phyloP scores from a whole-genome alignment of 2,888 invertebrate genomes.

The Taphrorychus bicolor region DNA sequence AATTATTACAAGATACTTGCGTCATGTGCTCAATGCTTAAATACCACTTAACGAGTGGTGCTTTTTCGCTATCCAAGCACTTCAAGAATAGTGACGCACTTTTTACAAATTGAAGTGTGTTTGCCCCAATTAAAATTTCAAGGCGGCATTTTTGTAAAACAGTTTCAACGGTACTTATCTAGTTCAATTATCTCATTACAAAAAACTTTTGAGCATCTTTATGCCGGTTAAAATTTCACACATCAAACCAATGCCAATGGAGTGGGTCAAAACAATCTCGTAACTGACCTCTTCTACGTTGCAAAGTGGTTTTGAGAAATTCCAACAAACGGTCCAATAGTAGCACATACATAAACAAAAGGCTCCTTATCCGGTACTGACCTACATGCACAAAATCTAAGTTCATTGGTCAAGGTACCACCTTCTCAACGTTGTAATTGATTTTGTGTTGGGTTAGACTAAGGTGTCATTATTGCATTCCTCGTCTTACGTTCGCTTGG shows the following conservation, averaged over 20 bases:
- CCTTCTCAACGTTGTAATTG: neutral
- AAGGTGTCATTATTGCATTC: neutral
- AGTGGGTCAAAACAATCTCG: neutral
- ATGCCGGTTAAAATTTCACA: neutral
- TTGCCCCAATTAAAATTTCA: neutral
- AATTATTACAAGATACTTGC: neutral
- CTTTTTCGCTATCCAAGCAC: neutral
- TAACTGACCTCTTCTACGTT: neutral
- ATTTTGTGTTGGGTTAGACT: neutral
- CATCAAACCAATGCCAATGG: neutral
- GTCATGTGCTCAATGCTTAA: neutral
- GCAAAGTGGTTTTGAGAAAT: neutral
- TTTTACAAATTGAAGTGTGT: neutral
- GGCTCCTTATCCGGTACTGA: slow-evolving; percentile 2
- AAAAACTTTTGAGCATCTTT: neutral
- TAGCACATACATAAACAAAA: slow-evolving; percentile 16
- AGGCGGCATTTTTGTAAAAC: neutral
- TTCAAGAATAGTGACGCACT: neutral
- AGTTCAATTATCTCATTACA: neutral
- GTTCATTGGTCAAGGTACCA: slow-evolving; percentile 9
- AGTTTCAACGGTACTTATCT: neutral
- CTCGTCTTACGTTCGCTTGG: neutral
- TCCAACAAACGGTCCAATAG: slow-evolving; percentile 13
- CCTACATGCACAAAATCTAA: slow-evolving; percentile 17
- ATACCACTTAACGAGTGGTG: neutral